Evolutionary conservation across 2,113 vertebrate species (phyloP), one percentile per base, ranked within the genome.

Genomic region (Rhineura floridana): DNA sequence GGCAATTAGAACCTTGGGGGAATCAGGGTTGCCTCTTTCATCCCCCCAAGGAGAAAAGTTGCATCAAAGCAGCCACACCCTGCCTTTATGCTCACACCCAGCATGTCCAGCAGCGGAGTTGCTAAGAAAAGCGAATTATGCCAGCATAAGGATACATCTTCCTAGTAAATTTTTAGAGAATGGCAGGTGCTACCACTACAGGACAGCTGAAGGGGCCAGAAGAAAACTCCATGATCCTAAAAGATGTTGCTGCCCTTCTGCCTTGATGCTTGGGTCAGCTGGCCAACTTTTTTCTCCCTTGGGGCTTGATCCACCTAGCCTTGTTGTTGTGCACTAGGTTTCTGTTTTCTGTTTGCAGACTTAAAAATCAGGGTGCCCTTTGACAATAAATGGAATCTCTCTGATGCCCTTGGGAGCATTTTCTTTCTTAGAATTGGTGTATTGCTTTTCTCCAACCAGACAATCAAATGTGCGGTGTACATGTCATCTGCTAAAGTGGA

Each of bases 1-100:
- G 36, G 12, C 65, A 85, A 89, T 67, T n/a, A 44, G 81, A 76
- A 25, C 63, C 25, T 72, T 87, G 42, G 52, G 33, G 23, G 50
- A 65, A 87, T 85, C 36, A 33, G 89, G 81, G 50, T 59, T 42
- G 44, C 36, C 6, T 62, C 83, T 84, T 87, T 65, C 69, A 4
- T 11, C 73, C 67, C 70, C 77, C 42, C 0, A 15, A 81, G 76
- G 4, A 28, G 65, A 0, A 84, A 0, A 17, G 80, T 82, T 82
- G 62, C 76, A 84, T 88, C 36, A 87, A 25, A 93, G 42, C 9
- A 80, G 50, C 67, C 77, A 25, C 77, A 76, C 67, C 55, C n/a
- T 78, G 62, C 70, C 28, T 48, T 59, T n/a, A 81, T 52, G 48
- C 19, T 92, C 84, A 78, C 80, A 23, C 84, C n/a, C 65, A 89